A percentile compares a stretch with the other conserved stretches of the same genome.
phyloP scores from a whole-genome alignment of 2,888 invertebrate genomes.

The Amphipoea oculea region DNA sequence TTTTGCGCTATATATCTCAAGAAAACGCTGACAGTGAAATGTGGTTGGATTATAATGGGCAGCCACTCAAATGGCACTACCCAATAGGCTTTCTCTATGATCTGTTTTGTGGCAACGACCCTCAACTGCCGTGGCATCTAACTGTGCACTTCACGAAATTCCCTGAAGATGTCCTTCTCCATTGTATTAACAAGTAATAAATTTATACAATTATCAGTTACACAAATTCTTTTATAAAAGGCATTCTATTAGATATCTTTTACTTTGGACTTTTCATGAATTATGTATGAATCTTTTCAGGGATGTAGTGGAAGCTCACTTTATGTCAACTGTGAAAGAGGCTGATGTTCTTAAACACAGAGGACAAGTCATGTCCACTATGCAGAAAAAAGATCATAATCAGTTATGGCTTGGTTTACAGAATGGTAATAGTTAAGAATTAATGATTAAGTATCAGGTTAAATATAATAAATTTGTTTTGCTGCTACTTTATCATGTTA shows the following conservation, averaged over 20 bases:
- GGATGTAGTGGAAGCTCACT: constrained; percentile 98
- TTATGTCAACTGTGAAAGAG: constrained; percentile 98
- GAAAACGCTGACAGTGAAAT: constrained; percentile 96
- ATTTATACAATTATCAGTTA: constrained; percentile 1
- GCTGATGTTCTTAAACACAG: constrained; percentile 99
- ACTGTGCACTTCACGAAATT: constrained; percentile 98
- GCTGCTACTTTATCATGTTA: not conserved
- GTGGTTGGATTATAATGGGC: constrained; percentile 98
- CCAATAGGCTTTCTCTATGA: constrained; percentile 98
- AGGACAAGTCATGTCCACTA: constrained; percentile 96
- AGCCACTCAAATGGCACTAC: constrained; percentile 97
- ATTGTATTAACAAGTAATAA: constrained; percentile 95
- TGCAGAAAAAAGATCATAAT: constrained; percentile 99
- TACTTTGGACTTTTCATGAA: not conserved
- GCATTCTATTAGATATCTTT: not conserved
- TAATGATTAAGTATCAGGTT: not conserved
- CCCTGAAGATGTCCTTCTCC: constrained; percentile 96
- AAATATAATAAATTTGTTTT: not conserved
- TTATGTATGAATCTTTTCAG: constrained; percentile 84
- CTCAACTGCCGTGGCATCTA: constrained; percentile 97
- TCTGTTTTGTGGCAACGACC: constrained; percentile 92
- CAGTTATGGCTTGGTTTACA: constrained; percentile 98
- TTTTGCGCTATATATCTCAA: constrained; percentile 94
- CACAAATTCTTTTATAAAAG: not conserved
- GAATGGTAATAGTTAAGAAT: constrained; percentile 92